Percentiles rank a stretch among this genome's conserved stretches.
Evolutionary conservation across 2,113 vertebrate genomes (phyloP).

Genomic region (Salminus brasiliensis): DNA sequence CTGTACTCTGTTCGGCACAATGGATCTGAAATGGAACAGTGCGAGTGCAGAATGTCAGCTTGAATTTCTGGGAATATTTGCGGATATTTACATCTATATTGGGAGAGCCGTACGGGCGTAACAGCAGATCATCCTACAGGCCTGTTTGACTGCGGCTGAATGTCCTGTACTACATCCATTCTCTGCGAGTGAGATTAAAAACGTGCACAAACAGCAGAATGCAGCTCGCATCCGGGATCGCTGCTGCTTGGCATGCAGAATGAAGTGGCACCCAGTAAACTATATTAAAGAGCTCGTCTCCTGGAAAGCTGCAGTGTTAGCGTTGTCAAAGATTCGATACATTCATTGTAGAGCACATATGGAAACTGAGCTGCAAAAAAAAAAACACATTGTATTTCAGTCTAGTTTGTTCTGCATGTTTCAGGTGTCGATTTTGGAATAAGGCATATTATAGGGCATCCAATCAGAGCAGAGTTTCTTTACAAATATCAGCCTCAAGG

Average conservation of each 20-base stretch:
- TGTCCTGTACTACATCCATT: not conserved
- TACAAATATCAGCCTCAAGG: no score
- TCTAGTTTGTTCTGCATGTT: no score
- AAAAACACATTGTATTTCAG: not conserved
- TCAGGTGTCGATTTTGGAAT: no score
- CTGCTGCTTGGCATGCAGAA: not conserved
- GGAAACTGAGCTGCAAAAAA: not conserved
- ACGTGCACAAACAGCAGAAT: not conserved
- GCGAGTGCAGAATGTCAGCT: not conserved
- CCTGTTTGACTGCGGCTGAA: not conserved
- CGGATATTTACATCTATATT: not conserved
- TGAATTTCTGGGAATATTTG: no score
- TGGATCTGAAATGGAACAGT: not conserved
- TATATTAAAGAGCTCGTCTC: not conserved
- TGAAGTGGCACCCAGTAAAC: constrained; percentile 4
- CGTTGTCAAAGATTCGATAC: not conserved
- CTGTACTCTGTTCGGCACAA: no score
- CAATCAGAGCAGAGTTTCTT: no score
- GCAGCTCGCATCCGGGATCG: not conserved
- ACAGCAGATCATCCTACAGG: not conserved
- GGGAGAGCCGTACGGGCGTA: not conserved
- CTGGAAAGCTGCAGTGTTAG: not conserved
- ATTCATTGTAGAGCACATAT: not conserved
- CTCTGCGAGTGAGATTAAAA: not conserved
- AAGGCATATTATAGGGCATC: no score